Evolutionary conservation across 2,797 vertebrate species (phyloP), one percentile per base, ranked within the genome.

Genomic region (Sebastes minor): DNA sequence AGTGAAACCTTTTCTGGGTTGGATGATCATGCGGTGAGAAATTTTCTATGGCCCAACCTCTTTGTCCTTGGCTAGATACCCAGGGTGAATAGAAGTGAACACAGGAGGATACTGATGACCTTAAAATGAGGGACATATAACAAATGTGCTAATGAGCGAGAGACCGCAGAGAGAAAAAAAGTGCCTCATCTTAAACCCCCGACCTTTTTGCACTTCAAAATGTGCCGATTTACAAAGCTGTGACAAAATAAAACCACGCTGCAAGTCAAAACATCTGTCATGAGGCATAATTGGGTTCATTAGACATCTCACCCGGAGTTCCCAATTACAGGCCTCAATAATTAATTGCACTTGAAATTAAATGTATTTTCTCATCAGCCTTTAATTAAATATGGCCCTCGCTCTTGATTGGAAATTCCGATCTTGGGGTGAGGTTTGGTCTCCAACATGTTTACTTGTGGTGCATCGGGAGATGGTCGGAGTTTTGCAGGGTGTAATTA

Each of bases 301-400:
- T 98, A 99, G 96, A 95, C 96, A 96, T 96, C 96, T 95, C 97
- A 96, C 88, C 96, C 95, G 95, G 96, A 96, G 95, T 95, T 95
- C 94, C 96, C 97, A 97, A 98, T 99, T 98, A 98, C 91, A 95
- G 96, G 95, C 96, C 96, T 97, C 96, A 96, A 97, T 98, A 99
- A 99, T 99, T 97, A 97, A 99, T 98, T 97, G 97, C 96, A 96
- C 96, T 98, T 96, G 95, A 98, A 98, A 98, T 98, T 98, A 98
- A 99, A 98, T 96, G 97, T 96, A 97, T 97, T 97, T 99, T 97
- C 97, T 98, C 97, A 98, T 98, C 97, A 98, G 97, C 96, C 96
- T 96, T 98, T 97, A 97, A 99, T 99, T 98, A 98, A 98, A 96
- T 95, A 97, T 88, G 95, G 95, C 94, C 88, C 94, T 96, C 92